A percentile compares a stretch with the other conserved stretches of the same genome.
Evolutionary conservation across 2,888 invertebrate genomes (phyloP).

Genomic region (Acleris cristana): DNA sequence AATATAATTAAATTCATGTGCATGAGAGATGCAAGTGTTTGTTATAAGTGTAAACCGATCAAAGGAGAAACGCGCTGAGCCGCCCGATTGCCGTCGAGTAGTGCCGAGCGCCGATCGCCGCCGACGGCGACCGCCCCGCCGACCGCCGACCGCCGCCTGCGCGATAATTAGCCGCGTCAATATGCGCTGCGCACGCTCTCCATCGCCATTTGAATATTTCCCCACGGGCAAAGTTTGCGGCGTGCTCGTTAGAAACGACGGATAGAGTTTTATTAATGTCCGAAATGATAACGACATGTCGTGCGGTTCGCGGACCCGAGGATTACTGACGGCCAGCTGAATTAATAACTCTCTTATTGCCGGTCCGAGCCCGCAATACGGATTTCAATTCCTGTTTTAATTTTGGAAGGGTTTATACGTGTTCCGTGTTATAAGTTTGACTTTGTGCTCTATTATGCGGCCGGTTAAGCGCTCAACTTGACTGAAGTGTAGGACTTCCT

Average conservation of each 20-base stretch:
- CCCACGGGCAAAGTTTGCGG: slow-evolving; percentile 61
- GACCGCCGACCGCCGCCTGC: slow-evolving; percentile 24
- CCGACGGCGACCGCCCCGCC: slow-evolving; percentile 11
- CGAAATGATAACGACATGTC: slow-evolving; percentile 73
- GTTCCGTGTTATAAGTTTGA: slow-evolving; percentile 52
- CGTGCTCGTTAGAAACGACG: slow-evolving; percentile 58
- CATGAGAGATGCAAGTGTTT: too few species aligned
- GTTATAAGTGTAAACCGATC: too few species aligned
- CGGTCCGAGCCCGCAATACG: slow-evolving; percentile 53
- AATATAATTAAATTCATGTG: too few species aligned
- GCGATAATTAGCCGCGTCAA: slow-evolving; percentile 63
- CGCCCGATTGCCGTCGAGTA: too few species aligned
- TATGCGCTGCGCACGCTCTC: slow-evolving; percentile 55
- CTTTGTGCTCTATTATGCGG: slow-evolving; percentile 45
- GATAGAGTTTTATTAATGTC: slow-evolving; percentile 74
- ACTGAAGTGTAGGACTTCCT: background rate
- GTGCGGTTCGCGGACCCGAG: slow-evolving; percentile 52
- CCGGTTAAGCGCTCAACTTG: slow-evolving; percentile 37
- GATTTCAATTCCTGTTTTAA: slow-evolving; percentile 64
- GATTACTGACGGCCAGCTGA: slow-evolving; percentile 67
- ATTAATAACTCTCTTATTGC: slow-evolving; percentile 67
- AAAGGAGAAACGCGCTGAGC: too few species aligned
- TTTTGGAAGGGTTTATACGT: slow-evolving; percentile 55
- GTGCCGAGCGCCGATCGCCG: background rate
- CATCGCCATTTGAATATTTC: slow-evolving; percentile 64